Conservation (phyloP, 2,113 vertebrate species). For the Dryoscopus gambensis region DNA sequence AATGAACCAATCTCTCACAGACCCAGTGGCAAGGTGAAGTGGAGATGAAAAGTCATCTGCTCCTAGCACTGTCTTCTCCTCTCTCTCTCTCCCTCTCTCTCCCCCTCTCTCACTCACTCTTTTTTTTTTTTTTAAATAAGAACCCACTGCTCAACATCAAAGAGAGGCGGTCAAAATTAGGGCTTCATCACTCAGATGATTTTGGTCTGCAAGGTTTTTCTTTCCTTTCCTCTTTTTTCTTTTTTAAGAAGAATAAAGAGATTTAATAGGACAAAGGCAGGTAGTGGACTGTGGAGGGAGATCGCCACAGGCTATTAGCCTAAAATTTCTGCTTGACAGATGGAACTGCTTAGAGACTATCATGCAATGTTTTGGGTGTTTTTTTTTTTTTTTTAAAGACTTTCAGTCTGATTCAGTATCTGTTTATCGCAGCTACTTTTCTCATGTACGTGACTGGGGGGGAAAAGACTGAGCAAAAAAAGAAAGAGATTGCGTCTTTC, state of each 20-base stretch:
- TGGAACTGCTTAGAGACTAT: constrained; percentile 97
- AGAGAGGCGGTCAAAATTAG: constrained; percentile 88
- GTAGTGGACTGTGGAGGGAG: constrained; percentile 88
- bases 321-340: constrained; percentile 95
- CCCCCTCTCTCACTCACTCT: constrained; percentile 26
- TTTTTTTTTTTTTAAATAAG: constrained; percentile 73
- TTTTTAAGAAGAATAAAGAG: constrained; percentile 84
- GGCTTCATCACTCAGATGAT: constrained; percentile 84
- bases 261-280: constrained; percentile 94
- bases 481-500: neutral
- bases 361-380: constrained; percentile 92
- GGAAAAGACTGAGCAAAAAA: neutral
- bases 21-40: constrained; percentile 99
- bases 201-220: constrained; percentile 80
- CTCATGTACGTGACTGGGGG: constrained; percentile 66
- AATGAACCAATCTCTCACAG: constrained; percentile 99
- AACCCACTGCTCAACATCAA: constrained; percentile 89
- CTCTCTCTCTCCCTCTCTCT: constrained; percentile 70
- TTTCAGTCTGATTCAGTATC: constrained; percentile 80
- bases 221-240: constrained; percentile 62
- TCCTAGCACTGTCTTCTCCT: constrained; percentile 80
- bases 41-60: constrained; percentile 88
- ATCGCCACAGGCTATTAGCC: constrained; percentile 91
- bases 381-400: constrained; percentile 58
- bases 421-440: constrained; percentile 81